phyloP scores from a whole-genome alignment of 2,113 vertebrate genomes.

The Catharus fuscescens region DNA sequence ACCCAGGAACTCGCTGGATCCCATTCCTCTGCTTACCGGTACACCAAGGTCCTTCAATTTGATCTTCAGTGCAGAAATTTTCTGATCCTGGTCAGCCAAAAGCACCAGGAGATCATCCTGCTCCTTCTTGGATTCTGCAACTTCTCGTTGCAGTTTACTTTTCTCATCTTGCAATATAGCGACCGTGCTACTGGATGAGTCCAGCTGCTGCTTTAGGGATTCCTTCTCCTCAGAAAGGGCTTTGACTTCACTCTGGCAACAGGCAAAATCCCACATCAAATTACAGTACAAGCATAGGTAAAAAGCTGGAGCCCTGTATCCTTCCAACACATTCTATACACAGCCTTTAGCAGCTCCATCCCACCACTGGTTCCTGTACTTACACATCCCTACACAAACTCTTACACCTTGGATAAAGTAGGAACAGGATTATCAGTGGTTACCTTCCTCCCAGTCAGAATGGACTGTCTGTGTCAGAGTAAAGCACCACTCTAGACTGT shows the following conservation, averaged over 20 bases:
- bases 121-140: constrained; percentile 93
- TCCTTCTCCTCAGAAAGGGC: constrained; percentile 75
- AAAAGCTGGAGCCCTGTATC: neutral
- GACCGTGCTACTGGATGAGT: constrained; percentile 86
- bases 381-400: neutral
- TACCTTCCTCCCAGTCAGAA: neutral
- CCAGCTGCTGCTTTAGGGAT: constrained; percentile 84
- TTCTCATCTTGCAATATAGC: constrained; percentile 92
- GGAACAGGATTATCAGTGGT: too few relatives aligned
- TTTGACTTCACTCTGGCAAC: constrained; percentile 81
- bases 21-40: constrained; percentile 73
- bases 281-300: neutral
- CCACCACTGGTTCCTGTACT: accelerated
- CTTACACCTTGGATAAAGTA: neutral
- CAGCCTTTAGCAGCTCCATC: neutral
- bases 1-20: neutral
- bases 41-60: constrained; percentile 89
- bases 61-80: constrained; percentile 84
- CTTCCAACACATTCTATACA: neutral
- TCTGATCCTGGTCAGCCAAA: constrained; percentile 97
- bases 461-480: neutral
- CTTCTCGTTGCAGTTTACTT: constrained; percentile 83
- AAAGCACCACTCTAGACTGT: neutral
- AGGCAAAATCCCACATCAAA: neutral
- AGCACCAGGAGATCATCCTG: constrained; percentile 97